phyloP scores from a whole-genome alignment of 92 coral and sea anemone genomes.

The Porites evermanni region DNA sequence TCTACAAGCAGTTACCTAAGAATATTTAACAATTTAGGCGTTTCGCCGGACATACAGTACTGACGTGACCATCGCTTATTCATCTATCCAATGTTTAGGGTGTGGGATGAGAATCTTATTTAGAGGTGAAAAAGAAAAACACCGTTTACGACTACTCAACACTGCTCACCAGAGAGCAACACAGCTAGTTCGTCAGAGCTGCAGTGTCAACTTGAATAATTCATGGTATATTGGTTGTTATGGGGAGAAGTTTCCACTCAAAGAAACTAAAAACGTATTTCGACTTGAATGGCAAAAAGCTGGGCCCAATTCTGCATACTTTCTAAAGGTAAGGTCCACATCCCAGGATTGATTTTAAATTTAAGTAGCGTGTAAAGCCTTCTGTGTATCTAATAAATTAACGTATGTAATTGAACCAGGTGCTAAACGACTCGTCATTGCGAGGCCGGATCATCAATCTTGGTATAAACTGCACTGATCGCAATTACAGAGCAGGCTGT shows the following conservation, averaged over 20 bases:
- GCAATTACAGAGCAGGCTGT: neutral
- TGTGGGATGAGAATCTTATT: neutral
- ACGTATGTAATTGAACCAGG: neutral
- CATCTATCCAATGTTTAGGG: neutral
- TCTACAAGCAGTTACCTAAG: too few species aligned
- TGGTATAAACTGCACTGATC: neutral
- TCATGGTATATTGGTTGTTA: slow-evolving; percentile 4
- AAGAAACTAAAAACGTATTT: too few species aligned
- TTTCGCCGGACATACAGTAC: too few species aligned
- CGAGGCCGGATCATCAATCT: slow-evolving; percentile 5
- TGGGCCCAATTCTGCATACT: too few species aligned
- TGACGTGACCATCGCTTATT: too few species aligned
- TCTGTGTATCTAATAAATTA: too few species aligned
- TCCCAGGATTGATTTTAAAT: too few species aligned
- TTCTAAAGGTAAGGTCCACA: too few species aligned
- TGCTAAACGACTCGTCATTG: neutral
- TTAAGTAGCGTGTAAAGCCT: too few species aligned
- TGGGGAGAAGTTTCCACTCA: neutral
- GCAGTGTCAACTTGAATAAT: neutral
- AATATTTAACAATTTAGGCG: too few species aligned
- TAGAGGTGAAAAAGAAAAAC: neutral
- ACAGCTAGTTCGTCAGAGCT: neutral
- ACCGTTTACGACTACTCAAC: neutral
- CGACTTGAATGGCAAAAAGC: too few species aligned
- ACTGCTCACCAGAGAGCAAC: neutral